phyloP scores from a whole-genome alignment of 2,888 invertebrate species.

The Eupithecia exiguata region DNA sequence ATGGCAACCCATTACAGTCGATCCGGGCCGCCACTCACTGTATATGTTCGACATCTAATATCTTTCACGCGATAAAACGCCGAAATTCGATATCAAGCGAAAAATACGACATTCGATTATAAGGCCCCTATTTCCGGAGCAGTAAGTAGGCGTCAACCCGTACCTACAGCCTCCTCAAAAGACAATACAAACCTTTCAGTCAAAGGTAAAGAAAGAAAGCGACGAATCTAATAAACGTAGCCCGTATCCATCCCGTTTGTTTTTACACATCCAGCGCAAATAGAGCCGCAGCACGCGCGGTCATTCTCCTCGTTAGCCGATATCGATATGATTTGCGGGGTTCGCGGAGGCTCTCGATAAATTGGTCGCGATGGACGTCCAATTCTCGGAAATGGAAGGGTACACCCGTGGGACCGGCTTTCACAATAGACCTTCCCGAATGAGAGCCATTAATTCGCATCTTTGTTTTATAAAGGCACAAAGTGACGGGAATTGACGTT shows the following conservation, averaged over 20 bases:
- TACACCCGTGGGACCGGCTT: constrained; percentile 75
- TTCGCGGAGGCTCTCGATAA: constrained; percentile 61
- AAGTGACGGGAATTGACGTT: constrained; percentile 78
- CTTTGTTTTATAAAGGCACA: constrained; percentile 80
- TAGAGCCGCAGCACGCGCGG: constrained; percentile 60
- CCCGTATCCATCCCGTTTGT: constrained; percentile 79
- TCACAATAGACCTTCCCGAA: constrained; percentile 80
- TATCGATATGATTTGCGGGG: constrained; percentile 63
- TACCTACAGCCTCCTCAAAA: constrained; percentile 65
- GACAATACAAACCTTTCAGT: constrained; percentile 75
- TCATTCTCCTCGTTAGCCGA: constrained; percentile 57
- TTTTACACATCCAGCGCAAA: constrained; percentile 66
- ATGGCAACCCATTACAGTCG: constrained; percentile 21
- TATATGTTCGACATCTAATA: constrained; percentile 37
- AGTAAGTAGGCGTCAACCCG: constrained; percentile 68
- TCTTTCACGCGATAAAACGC: constrained; percentile 41
- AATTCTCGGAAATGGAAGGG: constrained; percentile 81
- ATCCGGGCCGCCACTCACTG: constrained; percentile 25
- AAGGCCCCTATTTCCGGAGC: constrained; percentile 38
- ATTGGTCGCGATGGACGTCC: constrained; percentile 72
- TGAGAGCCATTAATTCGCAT: constrained; percentile 81
- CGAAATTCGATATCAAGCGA: constrained; percentile 48
- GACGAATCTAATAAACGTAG: constrained; percentile 80
- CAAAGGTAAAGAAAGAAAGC: constrained; percentile 80
- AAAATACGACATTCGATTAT: constrained; percentile 55